Evolutionary conservation across 2,797 vertebrate genomes (phyloP), one percentile per base, ranked within the genome.

Genomic region (Heterohyrax brucei): DNA sequence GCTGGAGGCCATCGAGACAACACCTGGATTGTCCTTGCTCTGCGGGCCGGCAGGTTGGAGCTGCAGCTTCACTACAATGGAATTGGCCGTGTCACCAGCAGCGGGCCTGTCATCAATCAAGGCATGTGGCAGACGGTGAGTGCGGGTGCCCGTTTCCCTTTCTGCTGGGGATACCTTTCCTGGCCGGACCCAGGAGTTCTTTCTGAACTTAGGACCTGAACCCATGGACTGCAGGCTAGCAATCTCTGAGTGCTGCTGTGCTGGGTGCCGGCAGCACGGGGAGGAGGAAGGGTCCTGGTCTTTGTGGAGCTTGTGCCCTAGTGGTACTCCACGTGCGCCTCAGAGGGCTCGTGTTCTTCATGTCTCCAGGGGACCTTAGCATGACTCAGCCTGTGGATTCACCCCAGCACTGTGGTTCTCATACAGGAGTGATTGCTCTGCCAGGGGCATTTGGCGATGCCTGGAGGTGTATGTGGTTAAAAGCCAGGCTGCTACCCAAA

Each of bases 121-220:
- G 99, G 99, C 95, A 98, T 99, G 98, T 99, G 99, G 99, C 99
- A 99, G 95, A 99, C 99, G 88, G 99, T 99, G 92, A 97, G 99
- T 87, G 76, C 68, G 4, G 7, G 3, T 4, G 18, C 0, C 64
- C 46, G 83, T 48, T 61, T 19, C 9, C 72, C 3, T 21, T 33
- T 39, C 64, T 28, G 9, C 30, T 24, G 44, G 4, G 46, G 3
- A n/a, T 1, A 5, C 48, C 39, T 62, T 28, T 62, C 39, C 21
- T 19, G 33, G 62, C 22, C 61, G 10, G 62, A 22, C 62, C 26
- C 24, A 28, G 62, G 3, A 8, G 24, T 14, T 7, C 22, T 75
- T 13, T 10, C 72, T 22, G 21, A 75, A 22, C 72, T 46, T 33
- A 39, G 72, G 39, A 10, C 72, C 39, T 4, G 6, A 39, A n/a